These are phyloP conservation scores for Apis dorsata DNA, from an alignment of 1,140 invertebrate genomes.

Conservation along the genomic window DNA sequence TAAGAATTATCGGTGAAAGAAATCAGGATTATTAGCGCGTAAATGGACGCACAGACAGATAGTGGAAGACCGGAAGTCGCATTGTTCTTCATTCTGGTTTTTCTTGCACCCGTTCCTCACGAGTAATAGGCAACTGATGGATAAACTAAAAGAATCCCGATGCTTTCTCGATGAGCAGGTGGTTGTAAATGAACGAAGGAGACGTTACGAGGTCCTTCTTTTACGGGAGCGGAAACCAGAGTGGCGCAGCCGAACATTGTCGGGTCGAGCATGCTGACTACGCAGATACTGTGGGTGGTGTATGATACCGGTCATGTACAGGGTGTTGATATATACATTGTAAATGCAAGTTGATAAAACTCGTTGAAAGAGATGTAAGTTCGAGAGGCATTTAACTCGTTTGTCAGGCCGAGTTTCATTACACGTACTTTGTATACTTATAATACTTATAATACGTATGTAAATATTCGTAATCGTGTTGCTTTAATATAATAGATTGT, in stretches of 20 bases:
- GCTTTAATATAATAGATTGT: too few species aligned
- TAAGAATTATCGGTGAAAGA: conserved; percentile 38
- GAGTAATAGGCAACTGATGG: neutral
- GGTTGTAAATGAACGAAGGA: conserved; percentile 73
- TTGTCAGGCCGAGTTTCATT: too few species aligned
- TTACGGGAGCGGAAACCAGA: conserved; percentile 64
- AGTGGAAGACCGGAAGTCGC: conserved; percentile 52
- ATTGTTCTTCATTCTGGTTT: conserved; percentile 55
- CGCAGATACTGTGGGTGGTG: conserved; percentile 36
- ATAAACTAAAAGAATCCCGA: conserved; percentile 43
- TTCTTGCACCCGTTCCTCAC: neutral
- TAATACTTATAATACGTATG: too few species aligned
- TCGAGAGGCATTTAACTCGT: neutral
- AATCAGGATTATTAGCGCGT: conserved; percentile 54
- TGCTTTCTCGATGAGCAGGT: conserved; percentile 70
- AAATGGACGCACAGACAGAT: conserved; percentile 43
- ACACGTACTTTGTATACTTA: neutral
- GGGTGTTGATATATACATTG: neutral
- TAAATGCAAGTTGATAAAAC: neutral
- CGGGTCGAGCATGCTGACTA: conserved; percentile 39
- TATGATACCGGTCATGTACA: neutral
- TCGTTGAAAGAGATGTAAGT: neutral
- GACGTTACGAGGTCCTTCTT: conserved; percentile 67
- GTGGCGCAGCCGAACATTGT: conserved; percentile 69
- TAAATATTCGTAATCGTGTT: too few species aligned